phyloP scores from a whole-genome alignment of 2,113 vertebrate genomes.

The Myocastor coypus region DNA sequence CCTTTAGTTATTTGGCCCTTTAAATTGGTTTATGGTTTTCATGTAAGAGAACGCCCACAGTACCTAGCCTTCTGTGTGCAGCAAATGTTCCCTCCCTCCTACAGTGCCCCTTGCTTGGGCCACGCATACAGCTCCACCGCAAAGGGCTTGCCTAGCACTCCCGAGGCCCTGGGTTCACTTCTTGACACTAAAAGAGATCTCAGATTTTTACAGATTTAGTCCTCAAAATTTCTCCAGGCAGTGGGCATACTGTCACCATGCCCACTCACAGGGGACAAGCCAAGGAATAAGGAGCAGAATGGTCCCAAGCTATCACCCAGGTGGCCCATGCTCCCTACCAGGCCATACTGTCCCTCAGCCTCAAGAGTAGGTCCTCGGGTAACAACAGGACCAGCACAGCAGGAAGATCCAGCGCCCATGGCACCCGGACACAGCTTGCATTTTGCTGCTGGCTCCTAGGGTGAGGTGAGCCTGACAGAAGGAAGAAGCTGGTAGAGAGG shows the following conservation, averaged over 20 bases:
- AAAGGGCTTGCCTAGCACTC: too few relatives aligned
- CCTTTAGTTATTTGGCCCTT: too few relatives aligned
- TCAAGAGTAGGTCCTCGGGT: not conserved
- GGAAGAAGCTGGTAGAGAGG: not conserved
- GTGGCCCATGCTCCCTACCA: not conserved
- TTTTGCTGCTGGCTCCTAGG: not conserved
- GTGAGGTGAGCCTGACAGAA: not conserved
- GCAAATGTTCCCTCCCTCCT: not conserved
- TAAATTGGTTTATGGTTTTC: too few relatives aligned
- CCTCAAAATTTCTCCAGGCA: not conserved
- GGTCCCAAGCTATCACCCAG: not conserved
- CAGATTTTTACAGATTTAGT: not conserved
- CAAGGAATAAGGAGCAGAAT: not conserved
- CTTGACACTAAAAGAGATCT: not conserved
- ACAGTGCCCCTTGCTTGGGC: not conserved
- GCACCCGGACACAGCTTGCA: not conserved
- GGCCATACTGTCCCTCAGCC: not conserved
- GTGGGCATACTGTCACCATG: not conserved
- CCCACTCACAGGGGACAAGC: not conserved
- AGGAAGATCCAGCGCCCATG: not conserved
- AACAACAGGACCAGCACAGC: not conserved
- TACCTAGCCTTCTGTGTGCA: too few relatives aligned
- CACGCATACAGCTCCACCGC: too few relatives aligned
- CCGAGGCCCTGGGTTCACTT: too few relatives aligned
- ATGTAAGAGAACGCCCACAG: too few relatives aligned